Evolutionary conservation across 2,888 invertebrate species (phyloP).

Genomic region (Stenodera caucasica): DNA sequence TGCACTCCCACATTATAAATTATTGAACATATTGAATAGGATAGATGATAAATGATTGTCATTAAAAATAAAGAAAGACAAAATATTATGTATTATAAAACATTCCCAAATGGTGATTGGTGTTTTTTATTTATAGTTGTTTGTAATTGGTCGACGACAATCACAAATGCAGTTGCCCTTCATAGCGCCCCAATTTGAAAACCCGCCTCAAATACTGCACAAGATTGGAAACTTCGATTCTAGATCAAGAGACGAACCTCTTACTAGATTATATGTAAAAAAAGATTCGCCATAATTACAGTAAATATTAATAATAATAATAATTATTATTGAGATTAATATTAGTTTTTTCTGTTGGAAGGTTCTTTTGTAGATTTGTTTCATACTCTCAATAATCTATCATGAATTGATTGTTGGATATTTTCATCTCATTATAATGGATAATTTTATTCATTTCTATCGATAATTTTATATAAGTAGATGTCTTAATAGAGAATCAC

Average conservation of each 20-base stretch:
- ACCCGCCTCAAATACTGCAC: not conserved
- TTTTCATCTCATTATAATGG: not conserved
- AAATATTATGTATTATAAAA: not conserved
- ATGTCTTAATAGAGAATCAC: not conserved
- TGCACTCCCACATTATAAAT: not conserved
- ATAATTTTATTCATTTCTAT: too few relatives aligned
- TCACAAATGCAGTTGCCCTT: slow-evolving; percentile 19
- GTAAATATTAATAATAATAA: too few relatives aligned
- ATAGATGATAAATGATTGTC: too few relatives aligned
- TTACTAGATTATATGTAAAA: not conserved
- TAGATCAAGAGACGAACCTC: not conserved
- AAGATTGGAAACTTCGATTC: not conserved
- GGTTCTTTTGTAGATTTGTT: not conserved
- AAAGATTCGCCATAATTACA: not conserved
- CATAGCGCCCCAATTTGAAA: slow-evolving; percentile 19
- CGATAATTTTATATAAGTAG: too few relatives aligned
- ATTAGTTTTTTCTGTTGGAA: too few relatives aligned
- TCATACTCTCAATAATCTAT: not conserved
- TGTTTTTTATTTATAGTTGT: slow-evolving; percentile 6
- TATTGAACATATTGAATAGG: not conserved
- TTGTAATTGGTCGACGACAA: slow-evolving; percentile 15
- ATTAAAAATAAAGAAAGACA: not conserved
- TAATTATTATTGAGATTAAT: too few relatives aligned
- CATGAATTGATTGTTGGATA: not conserved
- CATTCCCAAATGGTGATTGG: slow-evolving; percentile 6